Base-by-base conservation (phyloP, 2,113 vertebrate genomes). In the Xiphophorus maculatus region DNA sequence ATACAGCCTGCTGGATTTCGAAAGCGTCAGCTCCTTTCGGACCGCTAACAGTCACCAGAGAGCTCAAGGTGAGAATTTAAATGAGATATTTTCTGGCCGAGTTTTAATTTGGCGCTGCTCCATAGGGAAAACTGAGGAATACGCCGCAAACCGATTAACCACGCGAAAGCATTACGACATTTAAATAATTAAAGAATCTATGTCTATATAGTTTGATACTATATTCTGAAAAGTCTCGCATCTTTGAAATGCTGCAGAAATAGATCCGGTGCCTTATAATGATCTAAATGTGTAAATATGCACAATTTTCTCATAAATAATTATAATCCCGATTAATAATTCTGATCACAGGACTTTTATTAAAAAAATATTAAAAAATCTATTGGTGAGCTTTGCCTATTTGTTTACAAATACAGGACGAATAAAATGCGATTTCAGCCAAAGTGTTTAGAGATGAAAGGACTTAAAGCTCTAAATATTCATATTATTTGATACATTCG, bases 11-110 rank as follows among this genome's bases (percentile, higher is more conserved):
- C 10, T 58, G 48, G 48, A 22, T 77, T 73, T 84, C n/a, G 76
- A 15, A 79, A 66, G 83, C 73, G 89, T 90, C 90, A 87, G 86
- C 88, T 87, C 85, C 79, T 85, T 79, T 89, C 73, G 81, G 87
- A 88, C 75, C 77, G 84, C 81, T 81, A 80, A 44, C 63, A 74
- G 90, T 78, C 89, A 85, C 90, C n/a, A 87, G 88, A 91, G 90
- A 91, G 85, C 70, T 88, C 74, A 85, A 89, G 84, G 83, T 90
- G 87, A 89, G 87, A 84, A 86, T 89, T 90, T 86, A 87, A 89
- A 90, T 84, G 84, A 85, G 90, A 79, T 76, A 35, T 75, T 80
- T 83, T 86, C 19, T 72, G 71, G 42, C 44, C 8, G 66, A 61
- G 30, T 87, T 88, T 89, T 83, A 81, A 86, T 87, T 72, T 66